These are phyloP conservation scores for Peromyscus aztecus DNA, from an alignment of 2,797 vertebrate species.

Conservation along the genomic window DNA sequence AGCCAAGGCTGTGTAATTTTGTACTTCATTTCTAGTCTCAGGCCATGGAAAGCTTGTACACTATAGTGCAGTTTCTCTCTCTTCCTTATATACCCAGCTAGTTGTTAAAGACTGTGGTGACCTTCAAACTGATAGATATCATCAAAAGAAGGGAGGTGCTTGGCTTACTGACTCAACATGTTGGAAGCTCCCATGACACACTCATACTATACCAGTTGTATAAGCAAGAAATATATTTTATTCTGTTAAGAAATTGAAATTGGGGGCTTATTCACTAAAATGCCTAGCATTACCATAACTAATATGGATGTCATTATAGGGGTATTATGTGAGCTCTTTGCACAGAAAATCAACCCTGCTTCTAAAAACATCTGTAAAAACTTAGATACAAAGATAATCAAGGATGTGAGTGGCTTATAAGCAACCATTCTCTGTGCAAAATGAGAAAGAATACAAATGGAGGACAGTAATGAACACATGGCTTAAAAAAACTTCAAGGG, in stretches of 20 bases:
- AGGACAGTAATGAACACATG: background rate
- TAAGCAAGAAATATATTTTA: constrained; percentile 50
- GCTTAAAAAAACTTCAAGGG: background rate
- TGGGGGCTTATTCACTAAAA: constrained; percentile 1
- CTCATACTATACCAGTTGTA: background rate
- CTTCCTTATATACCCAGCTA: background rate
- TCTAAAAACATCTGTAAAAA: background rate
- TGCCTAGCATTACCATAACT: constrained; percentile 4
- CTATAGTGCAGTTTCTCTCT: background rate
- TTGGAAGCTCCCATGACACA: background rate
- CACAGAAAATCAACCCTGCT: constrained; percentile 6
- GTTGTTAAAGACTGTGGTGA: background rate
- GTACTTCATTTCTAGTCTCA: background rate
- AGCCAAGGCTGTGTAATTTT: background rate
- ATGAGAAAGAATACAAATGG: constrained; percentile 14
- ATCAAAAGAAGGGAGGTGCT: background rate
- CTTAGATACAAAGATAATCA: constrained; percentile 25
- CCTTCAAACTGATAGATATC: background rate
- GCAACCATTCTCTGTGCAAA: background rate
- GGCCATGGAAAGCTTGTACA: background rate
- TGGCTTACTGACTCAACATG: background rate
- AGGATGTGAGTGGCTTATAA: background rate
- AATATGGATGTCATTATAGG: constrained; percentile 10
- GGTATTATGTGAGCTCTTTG: background rate
- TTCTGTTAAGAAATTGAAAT: constrained; percentile 42